Evolutionary conservation across 2,888 invertebrate species (phyloP).

Genomic region (Leptura quadrifasciata): DNA sequence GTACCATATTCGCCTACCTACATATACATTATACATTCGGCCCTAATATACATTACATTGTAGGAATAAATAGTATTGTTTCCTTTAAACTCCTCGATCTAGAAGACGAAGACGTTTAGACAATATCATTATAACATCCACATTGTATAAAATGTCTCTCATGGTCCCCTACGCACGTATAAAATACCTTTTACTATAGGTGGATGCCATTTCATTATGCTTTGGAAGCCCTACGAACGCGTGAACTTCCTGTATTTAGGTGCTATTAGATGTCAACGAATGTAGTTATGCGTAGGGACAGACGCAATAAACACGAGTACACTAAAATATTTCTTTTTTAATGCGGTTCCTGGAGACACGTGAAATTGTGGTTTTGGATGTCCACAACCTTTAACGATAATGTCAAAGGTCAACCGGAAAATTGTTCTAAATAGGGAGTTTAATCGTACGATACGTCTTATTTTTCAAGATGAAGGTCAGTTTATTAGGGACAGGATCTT

Average conservation of each 20-base stretch:
- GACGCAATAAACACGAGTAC: conserved; percentile 31
- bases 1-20: not conserved
- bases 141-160: conserved; percentile 26
- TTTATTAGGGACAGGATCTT: no score
- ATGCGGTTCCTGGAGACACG: conserved; percentile 20
- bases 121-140: conserved; percentile 30
- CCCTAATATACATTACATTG: not conserved
- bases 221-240: conserved; percentile 17
- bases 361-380: not conserved
- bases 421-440: no score
- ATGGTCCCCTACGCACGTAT: conserved; percentile 24
- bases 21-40: not conserved
- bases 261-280: conserved; percentile 31
- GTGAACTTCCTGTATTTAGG: conserved; percentile 36
- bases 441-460: no score
- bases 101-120: conserved; percentile 26
- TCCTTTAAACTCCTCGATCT: conserved; percentile 1
- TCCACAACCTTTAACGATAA: conserved; percentile 8
- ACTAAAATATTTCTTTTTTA: conserved; percentile 30
- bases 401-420: not conserved
- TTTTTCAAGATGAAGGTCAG: no score
- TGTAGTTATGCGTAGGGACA: conserved; percentile 28
- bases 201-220: conserved; percentile 34
- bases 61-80: not conserved
- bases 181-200: conserved; percentile 32